Conservation (phyloP, 2,888 invertebrate genomes). For the Drosophila gaucha region DNA sequence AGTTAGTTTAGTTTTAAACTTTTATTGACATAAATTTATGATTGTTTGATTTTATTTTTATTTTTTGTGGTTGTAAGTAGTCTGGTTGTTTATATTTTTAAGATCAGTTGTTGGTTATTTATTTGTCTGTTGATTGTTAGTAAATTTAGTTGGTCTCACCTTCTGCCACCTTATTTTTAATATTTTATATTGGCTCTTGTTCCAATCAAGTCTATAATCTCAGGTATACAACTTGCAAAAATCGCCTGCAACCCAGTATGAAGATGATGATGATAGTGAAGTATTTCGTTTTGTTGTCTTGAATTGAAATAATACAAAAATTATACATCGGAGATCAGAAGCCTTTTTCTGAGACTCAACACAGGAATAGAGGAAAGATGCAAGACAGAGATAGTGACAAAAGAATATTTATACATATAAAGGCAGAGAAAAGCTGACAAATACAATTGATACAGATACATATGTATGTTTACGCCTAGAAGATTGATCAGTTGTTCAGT, state of each 20-base stretch:
- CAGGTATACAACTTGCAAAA: slow-evolving; percentile 99
- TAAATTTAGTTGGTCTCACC: slow-evolving; percentile 89
- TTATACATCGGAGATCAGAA: slow-evolving; percentile 41
- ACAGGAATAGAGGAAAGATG: slow-evolving; percentile 19
- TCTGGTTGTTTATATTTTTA: slow-evolving; percentile 55
- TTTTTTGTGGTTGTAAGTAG: slow-evolving; percentile 64
- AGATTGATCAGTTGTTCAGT: slow-evolving; percentile 13
- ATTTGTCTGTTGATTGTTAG: slow-evolving; percentile 70
- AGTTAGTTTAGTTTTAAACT: slow-evolving; percentile 50
- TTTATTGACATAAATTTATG: slow-evolving; percentile 69
- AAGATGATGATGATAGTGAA: slow-evolving; percentile 82
- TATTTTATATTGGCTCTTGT: slow-evolving; percentile 99
- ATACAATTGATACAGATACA: background rate
- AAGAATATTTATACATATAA: background rate
- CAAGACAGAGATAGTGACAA: slow-evolving; percentile 13
- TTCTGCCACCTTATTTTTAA: slow-evolving; percentile 99
- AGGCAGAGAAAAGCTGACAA: slow-evolving; percentile 8
- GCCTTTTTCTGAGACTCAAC: slow-evolving; percentile 26
- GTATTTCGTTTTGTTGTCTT: slow-evolving; percentile 73
- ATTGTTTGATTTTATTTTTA: slow-evolving; percentile 53
- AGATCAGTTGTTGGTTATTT: slow-evolving; percentile 66
- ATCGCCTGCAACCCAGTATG: slow-evolving; percentile 92
- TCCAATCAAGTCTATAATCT: slow-evolving; percentile 99
- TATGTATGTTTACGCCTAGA: slow-evolving; percentile 27
- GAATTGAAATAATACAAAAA: slow-evolving; percentile 58